A percentile compares a stretch with the other conserved stretches of the same genome.
Conservation (phyloP, 2,888 invertebrate species). For the Xestia xanthographa region DNA sequence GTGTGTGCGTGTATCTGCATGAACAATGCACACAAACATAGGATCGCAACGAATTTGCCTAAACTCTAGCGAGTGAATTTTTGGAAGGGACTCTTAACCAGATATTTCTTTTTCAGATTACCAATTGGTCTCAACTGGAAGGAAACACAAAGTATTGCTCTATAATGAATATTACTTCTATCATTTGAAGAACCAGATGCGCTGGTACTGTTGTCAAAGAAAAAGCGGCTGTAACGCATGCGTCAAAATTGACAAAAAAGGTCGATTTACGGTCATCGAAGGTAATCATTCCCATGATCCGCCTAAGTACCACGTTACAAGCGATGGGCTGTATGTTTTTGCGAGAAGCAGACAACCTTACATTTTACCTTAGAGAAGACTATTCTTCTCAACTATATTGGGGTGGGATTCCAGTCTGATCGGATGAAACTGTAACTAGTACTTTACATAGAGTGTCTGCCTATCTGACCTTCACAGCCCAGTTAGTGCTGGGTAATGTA, state of each 20-base stretch:
- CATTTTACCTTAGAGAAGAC: not conserved
- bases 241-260: conserved; percentile 1
- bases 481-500: no score
- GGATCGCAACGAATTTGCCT: no score
- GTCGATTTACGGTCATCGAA: not conserved
- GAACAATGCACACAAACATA: no score
- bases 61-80: no score
- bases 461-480: no score
- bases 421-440: no score
- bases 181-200: not conserved
- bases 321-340: conserved; percentile 15
- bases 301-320: conserved; percentile 10
- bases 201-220: conserved; percentile 23
- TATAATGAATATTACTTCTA: conserved; percentile 13
- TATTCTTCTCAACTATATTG: no score
- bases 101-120: no score
- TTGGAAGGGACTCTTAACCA: no score
- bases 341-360: not conserved
- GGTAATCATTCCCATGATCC: conserved; percentile 15
- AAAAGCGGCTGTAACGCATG: conserved; percentile 29
- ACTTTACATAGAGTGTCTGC: no score
- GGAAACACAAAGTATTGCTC: conserved; percentile 16
- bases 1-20: no score
- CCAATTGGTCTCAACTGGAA: conserved; percentile 8
- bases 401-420: no score